Evolutionary conservation across 2,888 invertebrate genomes (phyloP).

Genomic region (Mythimna vitellina): DNA sequence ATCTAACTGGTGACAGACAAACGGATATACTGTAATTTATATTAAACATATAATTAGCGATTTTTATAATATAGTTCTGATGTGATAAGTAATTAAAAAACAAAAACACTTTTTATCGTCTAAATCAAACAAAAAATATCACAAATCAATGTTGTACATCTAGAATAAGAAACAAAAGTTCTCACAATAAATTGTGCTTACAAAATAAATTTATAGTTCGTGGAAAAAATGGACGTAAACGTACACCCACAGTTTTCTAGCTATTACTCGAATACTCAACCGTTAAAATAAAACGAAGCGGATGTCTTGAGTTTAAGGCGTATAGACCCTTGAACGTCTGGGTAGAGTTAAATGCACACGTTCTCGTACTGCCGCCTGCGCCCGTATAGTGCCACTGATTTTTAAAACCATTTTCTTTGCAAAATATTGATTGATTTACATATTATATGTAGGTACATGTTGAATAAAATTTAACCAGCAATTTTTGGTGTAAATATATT

Average conservation of each 20-base stretch:
- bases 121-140: conserved; percentile 31
- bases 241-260: conserved; percentile 36
- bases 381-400: too few species aligned
- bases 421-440: too few species aligned
- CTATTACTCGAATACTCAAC: conserved; percentile 15
- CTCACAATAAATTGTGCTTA: conserved; percentile 32
- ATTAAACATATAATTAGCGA: too few species aligned
- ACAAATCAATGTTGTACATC: conserved; percentile 20
- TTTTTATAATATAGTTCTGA: neutral
- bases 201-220: conserved; percentile 51
- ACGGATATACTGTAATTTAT: too few species aligned
- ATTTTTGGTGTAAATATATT: too few species aligned
- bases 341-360: too few species aligned
- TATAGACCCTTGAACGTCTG: too few species aligned
- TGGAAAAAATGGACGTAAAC: conserved; percentile 25
- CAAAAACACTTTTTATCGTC: neutral
- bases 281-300: conserved; percentile 37
- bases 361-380: too few species aligned
- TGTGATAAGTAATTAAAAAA: neutral
- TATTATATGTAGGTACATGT: too few species aligned
- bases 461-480: too few species aligned
- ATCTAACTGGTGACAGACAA: too few species aligned
- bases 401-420: too few species aligned
- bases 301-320: conserved; percentile 36
- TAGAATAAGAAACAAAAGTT: conserved; percentile 22